Evolutionary conservation across 2,888 invertebrate species (phyloP).

Genomic region (Agriotes lineatus): DNA sequence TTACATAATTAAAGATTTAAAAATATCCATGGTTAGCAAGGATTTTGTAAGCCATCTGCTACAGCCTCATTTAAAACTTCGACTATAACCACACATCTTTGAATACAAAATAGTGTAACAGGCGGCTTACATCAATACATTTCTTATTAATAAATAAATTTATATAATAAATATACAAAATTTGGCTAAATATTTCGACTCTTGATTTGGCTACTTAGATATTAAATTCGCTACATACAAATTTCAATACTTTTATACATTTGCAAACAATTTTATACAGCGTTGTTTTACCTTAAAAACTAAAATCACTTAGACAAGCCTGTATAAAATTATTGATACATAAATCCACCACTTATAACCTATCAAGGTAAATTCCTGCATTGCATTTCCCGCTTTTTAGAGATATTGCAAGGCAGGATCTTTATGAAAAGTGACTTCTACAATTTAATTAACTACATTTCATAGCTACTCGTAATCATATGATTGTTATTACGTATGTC

Average conservation of each 20-base stretch:
- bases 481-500: neutral
- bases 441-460: neutral
- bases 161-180: constrained; percentile 20
- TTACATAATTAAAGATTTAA: too few relatives aligned
- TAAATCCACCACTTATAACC: constrained; percentile 5
- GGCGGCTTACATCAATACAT: neutral
- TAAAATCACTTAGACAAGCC: too few relatives aligned
- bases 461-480: neutral
- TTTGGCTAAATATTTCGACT: constrained; percentile 5
- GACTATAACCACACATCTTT: too few relatives aligned
- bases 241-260: neutral
- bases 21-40: too few relatives aligned
- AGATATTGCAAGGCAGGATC: too few relatives aligned
- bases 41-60: too few relatives aligned
- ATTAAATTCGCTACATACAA: neutral
- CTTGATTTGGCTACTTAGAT: neutral
- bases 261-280: constrained; percentile 11
- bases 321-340: constrained; percentile 4
- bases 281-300: neutral
- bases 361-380: neutral
- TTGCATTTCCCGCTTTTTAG: too few relatives aligned
- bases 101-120: neutral
- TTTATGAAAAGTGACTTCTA: too few relatives aligned
- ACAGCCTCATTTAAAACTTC: neutral
- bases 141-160: constrained; percentile 2